Percentiles rank a stretch among this genome's conserved stretches.
Conservation (phyloP, 1,140 invertebrate genomes). For the Heliconius melpomene region DNA sequence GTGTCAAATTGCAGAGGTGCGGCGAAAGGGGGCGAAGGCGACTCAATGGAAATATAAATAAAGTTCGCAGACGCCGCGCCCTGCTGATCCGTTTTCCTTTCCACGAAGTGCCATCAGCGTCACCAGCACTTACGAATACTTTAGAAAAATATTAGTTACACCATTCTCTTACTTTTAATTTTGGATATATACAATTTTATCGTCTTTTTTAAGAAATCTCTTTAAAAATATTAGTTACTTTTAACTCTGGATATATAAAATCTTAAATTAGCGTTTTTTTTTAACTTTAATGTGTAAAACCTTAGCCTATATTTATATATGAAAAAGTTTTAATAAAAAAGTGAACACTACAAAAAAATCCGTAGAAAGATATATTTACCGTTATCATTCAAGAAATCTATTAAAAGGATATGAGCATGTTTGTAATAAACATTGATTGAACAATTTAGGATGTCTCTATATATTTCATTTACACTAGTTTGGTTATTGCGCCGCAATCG, state of each 20-base stretch:
- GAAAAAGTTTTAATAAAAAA: no score
- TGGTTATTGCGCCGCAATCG: constrained; percentile 35
- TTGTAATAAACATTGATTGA: background rate
- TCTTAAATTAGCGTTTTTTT: no score
- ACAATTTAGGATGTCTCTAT: background rate
- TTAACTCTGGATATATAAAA: no score
- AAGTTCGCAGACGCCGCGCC: constrained; percentile 55
- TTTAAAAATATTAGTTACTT: background rate
- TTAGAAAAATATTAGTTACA: constrained; percentile 9
- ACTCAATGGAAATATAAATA: constrained; percentile 68
- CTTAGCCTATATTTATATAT: no score
- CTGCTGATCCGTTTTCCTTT: constrained; percentile 62
- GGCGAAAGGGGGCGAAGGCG: constrained; percentile 33
- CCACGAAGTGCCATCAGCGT: constrained; percentile 47
- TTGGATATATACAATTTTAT: no score
- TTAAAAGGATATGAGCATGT: background rate
- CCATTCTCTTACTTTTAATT: no score
- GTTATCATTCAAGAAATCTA: background rate
- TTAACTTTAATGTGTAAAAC: no score
- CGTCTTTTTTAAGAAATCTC: no score
- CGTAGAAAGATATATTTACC: background rate
- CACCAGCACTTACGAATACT: constrained; percentile 14
- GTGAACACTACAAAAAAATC: background rate
- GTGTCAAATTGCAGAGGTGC: constrained; percentile 47
- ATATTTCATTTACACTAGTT: constrained; percentile 17